Percentiles rank a stretch among this genome's conserved stretches.
These are phyloP conservation scores for Netelia fuscicornis DNA, from an alignment of 2,888 invertebrate species.

Conservation along the genomic window DNA sequence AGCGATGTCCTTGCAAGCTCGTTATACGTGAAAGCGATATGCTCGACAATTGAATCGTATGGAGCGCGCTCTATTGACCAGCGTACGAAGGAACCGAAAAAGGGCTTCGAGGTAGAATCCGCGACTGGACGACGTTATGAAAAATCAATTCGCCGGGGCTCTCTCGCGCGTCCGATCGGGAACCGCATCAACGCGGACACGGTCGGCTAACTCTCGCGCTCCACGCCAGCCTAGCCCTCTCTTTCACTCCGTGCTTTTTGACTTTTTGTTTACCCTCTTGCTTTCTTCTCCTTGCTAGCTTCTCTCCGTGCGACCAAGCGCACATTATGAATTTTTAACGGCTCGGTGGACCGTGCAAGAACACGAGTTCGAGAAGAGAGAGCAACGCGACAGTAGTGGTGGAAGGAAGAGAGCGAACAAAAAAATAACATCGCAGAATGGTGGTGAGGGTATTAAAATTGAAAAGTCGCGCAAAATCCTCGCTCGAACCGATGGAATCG, in stretches of 20 bases:
- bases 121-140: slow-evolving; percentile 43
- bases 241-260: slow-evolving; percentile 4
- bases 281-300: slow-evolving; percentile 11
- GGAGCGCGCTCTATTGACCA: slow-evolving; percentile 52
- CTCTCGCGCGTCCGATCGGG: neutral
- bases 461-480: slow-evolving; percentile 39
- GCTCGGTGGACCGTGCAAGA: slow-evolving; percentile 56
- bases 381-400: neutral
- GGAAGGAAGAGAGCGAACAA: slow-evolving; percentile 3
- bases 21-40: slow-evolving; percentile 45
- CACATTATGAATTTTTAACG: slow-evolving; percentile 62
- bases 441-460: slow-evolving; percentile 53
- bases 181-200: slow-evolving; percentile 18
- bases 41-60: slow-evolving; percentile 57
- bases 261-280: neutral
- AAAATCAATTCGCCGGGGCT: slow-evolving; percentile 52
- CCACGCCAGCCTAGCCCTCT: neutral
- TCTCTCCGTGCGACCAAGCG: slow-evolving; percentile 39
- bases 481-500: neutral
- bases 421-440: slow-evolving; percentile 22
- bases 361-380: slow-evolving; percentile 42
- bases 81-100: neutral
- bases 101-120: slow-evolving; percentile 11
- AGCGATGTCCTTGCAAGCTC: slow-evolving; percentile 29
- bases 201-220: slow-evolving; percentile 25